phyloP scores from a whole-genome alignment of 2,797 vertebrate genomes.

The Fratercula arctica region DNA sequence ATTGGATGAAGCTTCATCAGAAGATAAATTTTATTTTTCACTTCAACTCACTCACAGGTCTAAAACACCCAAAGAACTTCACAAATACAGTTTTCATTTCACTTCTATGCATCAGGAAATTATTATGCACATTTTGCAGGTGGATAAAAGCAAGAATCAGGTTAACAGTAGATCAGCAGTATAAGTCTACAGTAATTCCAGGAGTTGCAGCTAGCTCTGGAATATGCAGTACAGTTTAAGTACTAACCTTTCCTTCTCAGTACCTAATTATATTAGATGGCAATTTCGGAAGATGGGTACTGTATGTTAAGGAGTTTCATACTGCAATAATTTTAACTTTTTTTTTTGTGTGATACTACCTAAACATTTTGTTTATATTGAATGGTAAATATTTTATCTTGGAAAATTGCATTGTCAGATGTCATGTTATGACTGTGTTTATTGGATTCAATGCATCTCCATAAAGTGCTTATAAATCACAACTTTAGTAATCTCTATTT shows the following conservation, averaged over 20 bases:
- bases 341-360: neutral
- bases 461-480: constrained; percentile 56
- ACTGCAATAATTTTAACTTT: neutral
- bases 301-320: neutral
- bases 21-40: neutral
- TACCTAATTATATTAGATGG: constrained; percentile 4
- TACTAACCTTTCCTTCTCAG: neutral
- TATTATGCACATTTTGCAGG: neutral
- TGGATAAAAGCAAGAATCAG: neutral
- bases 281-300: neutral
- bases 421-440: constrained; percentile 30
- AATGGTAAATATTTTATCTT: neutral
- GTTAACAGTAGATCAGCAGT: neutral
- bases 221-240: neutral
- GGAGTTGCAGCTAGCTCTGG: neutral
- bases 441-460: constrained; percentile 15
- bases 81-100: neutral
- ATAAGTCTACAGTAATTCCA: neutral
- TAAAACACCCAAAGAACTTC: neutral
- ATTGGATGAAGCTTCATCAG: neutral
- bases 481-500: constrained; percentile 57
- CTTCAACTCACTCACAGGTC: neutral
- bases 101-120: neutral
- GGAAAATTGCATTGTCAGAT: neutral
- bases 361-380: neutral